Percentiles rank a stretch among this genome's conserved stretches.
phyloP scores from a whole-genome alignment of 2,888 invertebrate species.

The Saturnia japonica region DNA sequence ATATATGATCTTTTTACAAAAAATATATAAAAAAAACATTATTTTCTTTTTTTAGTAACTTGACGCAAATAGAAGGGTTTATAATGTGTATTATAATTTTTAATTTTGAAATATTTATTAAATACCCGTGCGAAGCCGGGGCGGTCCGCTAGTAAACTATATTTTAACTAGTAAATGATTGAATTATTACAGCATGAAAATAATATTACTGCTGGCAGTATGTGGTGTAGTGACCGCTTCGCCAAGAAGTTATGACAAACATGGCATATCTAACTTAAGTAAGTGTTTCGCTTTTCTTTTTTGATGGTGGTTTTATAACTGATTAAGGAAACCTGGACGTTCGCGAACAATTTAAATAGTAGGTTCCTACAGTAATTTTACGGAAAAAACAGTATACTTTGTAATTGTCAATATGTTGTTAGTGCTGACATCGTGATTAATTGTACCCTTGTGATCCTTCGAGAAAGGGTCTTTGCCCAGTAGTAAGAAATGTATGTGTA shows the following conservation, averaged over 20 bases:
- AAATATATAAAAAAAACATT: too few relatives aligned
- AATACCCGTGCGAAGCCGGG: too few relatives aligned
- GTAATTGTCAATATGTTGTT: neutral
- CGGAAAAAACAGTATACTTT: neutral
- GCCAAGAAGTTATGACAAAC: neutral
- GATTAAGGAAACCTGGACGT: neutral
- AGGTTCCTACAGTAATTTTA: neutral
- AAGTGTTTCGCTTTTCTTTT: neutral
- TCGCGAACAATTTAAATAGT: neutral
- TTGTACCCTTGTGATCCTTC: neutral
- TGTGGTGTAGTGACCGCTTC: conserved; percentile 10
- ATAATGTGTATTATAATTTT: too few relatives aligned
- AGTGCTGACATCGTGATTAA: neutral
- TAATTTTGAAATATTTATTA: too few relatives aligned
- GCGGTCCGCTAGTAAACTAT: too few relatives aligned
- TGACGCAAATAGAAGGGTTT: too few relatives aligned
- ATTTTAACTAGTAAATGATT: neutral
- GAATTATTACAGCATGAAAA: conserved; percentile 20
- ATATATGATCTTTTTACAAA: too few relatives aligned
- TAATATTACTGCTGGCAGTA: conserved; percentile 16
- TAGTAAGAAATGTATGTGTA: neutral
- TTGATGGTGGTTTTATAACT: neutral
- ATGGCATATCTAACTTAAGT: conserved; percentile 9
- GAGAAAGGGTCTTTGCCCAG: neutral
- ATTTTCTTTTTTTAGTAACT: too few relatives aligned